A percentile compares a stretch with the other conserved stretches of the same genome.
Conservation (phyloP, 2,113 vertebrate species). For the Petromus typicus region DNA sequence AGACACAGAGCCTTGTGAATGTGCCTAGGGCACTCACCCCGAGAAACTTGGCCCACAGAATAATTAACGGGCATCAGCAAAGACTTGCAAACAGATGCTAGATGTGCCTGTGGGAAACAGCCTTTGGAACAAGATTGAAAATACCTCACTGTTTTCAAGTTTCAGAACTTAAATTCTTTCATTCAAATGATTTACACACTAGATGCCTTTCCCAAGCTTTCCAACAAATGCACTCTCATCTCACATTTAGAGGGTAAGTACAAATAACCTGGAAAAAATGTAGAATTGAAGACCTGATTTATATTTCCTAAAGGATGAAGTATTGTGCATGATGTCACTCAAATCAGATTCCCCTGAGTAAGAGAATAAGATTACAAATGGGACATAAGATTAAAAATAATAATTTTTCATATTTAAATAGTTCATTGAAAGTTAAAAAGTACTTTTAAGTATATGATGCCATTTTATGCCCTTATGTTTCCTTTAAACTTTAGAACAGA, state of each 20-base stretch:
- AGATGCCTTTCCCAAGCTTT: not conserved
- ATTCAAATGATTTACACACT: not conserved
- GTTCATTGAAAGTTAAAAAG: not conserved
- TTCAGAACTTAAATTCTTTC: not conserved
- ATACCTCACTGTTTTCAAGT: not conserved
- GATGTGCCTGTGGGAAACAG: accelerated
- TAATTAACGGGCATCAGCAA: not conserved
- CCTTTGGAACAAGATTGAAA: not conserved
- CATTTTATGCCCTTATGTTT: not conserved
- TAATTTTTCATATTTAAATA: constrained; percentile 21
- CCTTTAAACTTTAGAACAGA: not conserved
- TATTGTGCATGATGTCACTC: not conserved
- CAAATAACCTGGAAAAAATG: not conserved
- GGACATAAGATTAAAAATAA: not conserved
- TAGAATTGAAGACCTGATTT: not conserved
- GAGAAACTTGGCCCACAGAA: not conserved
- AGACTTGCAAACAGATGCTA: not conserved
- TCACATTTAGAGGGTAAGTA: not conserved
- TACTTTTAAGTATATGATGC: not conserved
- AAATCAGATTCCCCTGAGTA: not conserved
- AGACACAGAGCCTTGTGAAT: not conserved
- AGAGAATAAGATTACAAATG: constrained; percentile 16
- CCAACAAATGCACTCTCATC: not conserved
- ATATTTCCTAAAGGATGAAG: not conserved
- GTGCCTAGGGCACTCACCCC: not conserved